These are phyloP conservation scores for Plestiodon gilberti DNA, from an alignment of 2,113 vertebrate species.

Conservation along the genomic window DNA sequence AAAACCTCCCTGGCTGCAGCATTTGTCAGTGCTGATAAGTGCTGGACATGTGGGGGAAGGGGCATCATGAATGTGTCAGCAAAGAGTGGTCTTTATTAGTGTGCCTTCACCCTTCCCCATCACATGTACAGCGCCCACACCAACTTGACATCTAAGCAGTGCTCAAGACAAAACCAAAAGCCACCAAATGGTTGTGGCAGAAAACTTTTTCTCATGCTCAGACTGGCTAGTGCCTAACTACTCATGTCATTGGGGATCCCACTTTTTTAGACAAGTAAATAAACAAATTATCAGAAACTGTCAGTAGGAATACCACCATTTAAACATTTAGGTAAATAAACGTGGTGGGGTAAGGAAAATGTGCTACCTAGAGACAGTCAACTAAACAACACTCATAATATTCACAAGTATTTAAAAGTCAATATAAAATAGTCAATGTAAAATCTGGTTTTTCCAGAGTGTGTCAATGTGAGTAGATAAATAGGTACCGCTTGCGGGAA, in stretches of 20 bases:
- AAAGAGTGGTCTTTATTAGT: too few species aligned
- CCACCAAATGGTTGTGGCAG: neutral
- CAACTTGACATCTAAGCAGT: too few species aligned
- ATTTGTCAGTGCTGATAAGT: too few species aligned
- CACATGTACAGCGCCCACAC: too few species aligned
- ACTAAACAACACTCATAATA: neutral
- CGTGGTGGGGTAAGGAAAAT: neutral
- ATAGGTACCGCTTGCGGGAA: too few species aligned
- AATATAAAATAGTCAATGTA: neutral
- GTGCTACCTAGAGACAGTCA: neutral
- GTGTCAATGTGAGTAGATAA: too few species aligned
- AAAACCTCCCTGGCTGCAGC: too few species aligned
- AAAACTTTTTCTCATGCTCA: neutral
- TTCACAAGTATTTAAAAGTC: neutral
- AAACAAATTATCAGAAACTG: too few species aligned
- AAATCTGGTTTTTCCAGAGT: neutral
- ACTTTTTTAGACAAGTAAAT: neutral
- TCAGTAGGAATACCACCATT: neutral
- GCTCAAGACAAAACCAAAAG: neutral
- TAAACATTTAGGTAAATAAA: neutral
- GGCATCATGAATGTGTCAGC: too few species aligned
- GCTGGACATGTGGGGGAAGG: too few species aligned
- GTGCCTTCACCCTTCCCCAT: too few species aligned
- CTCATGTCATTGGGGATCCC: neutral
- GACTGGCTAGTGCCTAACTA: neutral